Conservation (phyloP, 2,888 invertebrate genomes). For the Oligia strigilis region DNA sequence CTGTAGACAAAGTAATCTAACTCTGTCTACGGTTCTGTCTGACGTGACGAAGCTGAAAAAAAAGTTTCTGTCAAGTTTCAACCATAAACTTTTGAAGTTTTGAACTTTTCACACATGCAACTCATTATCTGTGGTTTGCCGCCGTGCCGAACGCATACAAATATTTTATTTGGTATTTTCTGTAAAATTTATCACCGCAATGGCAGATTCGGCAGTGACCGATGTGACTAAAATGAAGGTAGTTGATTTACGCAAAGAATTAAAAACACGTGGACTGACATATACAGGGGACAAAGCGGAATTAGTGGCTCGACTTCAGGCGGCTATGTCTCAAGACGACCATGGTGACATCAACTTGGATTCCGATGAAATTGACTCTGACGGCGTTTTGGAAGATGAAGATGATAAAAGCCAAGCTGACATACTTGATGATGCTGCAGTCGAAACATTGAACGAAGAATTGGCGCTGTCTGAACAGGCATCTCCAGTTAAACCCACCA, state of each 20-base stretch:
- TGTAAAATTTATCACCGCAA: slow-evolving; percentile 45
- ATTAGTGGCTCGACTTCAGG: slow-evolving; percentile 93
- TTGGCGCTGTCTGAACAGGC: slow-evolving; percentile 80
- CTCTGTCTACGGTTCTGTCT: too few species aligned
- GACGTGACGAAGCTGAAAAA: not conserved
- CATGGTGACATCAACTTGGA: slow-evolving; percentile 83
- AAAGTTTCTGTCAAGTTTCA: not conserved
- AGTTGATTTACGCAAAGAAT: slow-evolving; percentile 95
- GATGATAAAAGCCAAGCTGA: slow-evolving; percentile 88
- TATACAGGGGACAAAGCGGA: slow-evolving; percentile 95
- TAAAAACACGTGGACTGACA: slow-evolving; percentile 94
- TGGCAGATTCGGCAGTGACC: slow-evolving; percentile 78
- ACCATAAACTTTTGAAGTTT: not conserved
- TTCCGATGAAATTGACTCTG: slow-evolving; percentile 89
- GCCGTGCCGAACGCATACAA: slow-evolving; percentile 21
- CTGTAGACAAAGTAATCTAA: too few species aligned
- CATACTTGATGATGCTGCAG: slow-evolving; percentile 82
- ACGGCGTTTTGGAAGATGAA: slow-evolving; percentile 89
- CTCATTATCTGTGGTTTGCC: not conserved
- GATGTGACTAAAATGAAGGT: slow-evolving; percentile 92
- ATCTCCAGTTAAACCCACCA: slow-evolving; percentile 69
- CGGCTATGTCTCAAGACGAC: slow-evolving; percentile 88
- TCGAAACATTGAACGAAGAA: slow-evolving; percentile 85
- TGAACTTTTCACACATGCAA: too few species aligned
- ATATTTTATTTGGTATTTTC: slow-evolving; percentile 23